phyloP scores from a whole-genome alignment of 2,113 vertebrate genomes.

The Leptodactylus fuscus region DNA sequence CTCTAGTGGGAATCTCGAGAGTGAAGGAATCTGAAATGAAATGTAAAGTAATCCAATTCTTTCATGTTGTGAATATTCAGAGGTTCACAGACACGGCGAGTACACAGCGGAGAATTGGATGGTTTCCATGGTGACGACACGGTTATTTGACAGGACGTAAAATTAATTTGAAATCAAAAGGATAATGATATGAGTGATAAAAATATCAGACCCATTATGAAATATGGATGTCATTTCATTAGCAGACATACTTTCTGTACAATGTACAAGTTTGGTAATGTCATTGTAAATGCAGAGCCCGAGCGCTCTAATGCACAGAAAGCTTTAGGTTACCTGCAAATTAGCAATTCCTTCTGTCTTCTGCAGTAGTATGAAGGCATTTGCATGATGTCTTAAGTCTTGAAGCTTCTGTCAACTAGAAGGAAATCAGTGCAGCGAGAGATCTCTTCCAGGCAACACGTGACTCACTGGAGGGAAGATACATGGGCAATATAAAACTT shows the following conservation, averaged over 20 bases:
- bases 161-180: slow-evolving; percentile 55
- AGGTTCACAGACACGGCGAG: slow-evolving; percentile 37
- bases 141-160: slow-evolving; percentile 51
- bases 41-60: slow-evolving; percentile 55
- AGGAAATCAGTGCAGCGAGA: background rate
- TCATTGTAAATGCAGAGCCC: background rate
- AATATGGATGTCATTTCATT: slow-evolving; percentile 47
- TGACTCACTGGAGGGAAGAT: background rate
- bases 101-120: slow-evolving; percentile 43
- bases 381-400: background rate
- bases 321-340: slow-evolving; percentile 23
- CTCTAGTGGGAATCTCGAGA: slow-evolving; percentile 17
- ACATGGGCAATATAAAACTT: background rate
- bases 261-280: background rate
- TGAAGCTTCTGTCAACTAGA: too few species aligned
- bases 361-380: background rate
- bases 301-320: background rate
- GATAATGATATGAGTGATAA: slow-evolving; percentile 54
- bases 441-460: background rate
- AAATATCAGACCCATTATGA: slow-evolving; percentile 51
- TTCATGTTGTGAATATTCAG: slow-evolving; percentile 57
- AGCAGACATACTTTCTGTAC: slow-evolving; percentile 30
- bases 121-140: slow-evolving; percentile 52
- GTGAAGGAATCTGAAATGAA: slow-evolving; percentile 42
- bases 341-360: background rate